These are phyloP conservation scores for Pagetopsis macropterus DNA, from an alignment of 2,797 vertebrate genomes.

Conservation along the genomic window DNA sequence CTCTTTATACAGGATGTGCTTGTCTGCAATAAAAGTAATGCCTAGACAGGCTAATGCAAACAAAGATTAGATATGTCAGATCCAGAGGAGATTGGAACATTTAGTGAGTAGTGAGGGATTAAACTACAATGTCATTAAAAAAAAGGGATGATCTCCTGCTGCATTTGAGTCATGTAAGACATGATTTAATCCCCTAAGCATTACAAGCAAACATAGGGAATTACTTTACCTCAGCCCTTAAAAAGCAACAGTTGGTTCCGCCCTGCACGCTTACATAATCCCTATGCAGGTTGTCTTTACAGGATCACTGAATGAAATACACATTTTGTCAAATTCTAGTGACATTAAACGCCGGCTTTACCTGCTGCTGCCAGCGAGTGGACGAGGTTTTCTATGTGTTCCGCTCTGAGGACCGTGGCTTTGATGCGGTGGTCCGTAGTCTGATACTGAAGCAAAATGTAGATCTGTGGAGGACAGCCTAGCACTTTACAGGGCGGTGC, in stretches of 20 bases:
- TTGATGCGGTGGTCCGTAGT: constrained; percentile 74
- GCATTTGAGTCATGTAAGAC: constrained; percentile 73
- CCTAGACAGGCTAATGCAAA: constrained; percentile 57
- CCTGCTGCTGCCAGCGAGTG: constrained; percentile 67
- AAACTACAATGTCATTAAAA: constrained; percentile 83
- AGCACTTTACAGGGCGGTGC: constrained; percentile 28
- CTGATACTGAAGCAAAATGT: constrained; percentile 82
- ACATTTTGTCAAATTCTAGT: background rate
- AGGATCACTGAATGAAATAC: constrained; percentile 9
- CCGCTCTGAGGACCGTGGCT: constrained; percentile 75
- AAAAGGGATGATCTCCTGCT: constrained; percentile 76
- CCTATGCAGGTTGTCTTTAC: constrained; percentile 16
- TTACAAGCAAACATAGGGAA: constrained; percentile 82
- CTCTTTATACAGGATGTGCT: constrained; percentile 17
- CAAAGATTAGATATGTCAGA: constrained; percentile 69
- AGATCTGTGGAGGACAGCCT: constrained; percentile 64
- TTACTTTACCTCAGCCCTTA: constrained; percentile 67
- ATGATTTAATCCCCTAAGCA: constrained; percentile 79
- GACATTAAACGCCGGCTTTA: constrained; percentile 43
- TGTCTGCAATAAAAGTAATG: constrained; percentile 42
- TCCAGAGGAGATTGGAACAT: constrained; percentile 67
- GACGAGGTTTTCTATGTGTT: constrained; percentile 69
- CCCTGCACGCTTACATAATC: constrained; percentile 42
- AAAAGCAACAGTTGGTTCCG: constrained; percentile 52
- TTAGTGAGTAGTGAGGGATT: constrained; percentile 79